Evolutionary conservation across 2,888 invertebrate genomes (phyloP), one percentile per base, ranked within the genome.

Genomic region (Conomelus anceps): DNA sequence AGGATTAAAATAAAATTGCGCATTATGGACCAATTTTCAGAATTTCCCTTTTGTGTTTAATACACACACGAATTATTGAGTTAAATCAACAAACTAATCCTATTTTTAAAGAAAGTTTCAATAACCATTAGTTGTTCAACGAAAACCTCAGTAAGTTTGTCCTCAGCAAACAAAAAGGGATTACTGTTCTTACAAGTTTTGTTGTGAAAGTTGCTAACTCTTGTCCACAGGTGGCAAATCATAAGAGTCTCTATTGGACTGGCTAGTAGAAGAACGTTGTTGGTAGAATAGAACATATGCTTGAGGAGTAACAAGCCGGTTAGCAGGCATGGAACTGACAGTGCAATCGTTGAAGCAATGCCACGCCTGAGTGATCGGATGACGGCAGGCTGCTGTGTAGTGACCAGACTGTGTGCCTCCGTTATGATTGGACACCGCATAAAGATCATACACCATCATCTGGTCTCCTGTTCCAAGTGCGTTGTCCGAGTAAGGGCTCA

Each of bases 361-460:
- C 99, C 99, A 99, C 91, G 97, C 96, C 89, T 95, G 96, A 22
- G 95, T 96, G 94, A 96, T 96, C 0, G 98, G 98, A 93, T 99
- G 98, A 93, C 97, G 97, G 94, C 98, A 98, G 93, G 97, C 97
- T 90, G 98, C 98, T 86, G 98, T 98, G 94, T 99, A 99, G 94
- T 99, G 99, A 6, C 99, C 99, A 17, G 98, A 98, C 93, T 97
- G 97, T 0, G 98, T 97, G 24, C 98, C 98, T 90, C 98, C 98
- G 94, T 94, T 98, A 94, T 99, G 99, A 94, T 98, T 98, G 92
- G 97, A 97, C 92, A 99, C 97, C 29, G 97, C 98, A 93, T 98
- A 99, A 90, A 99, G 94, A 93, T 97, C 97, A 92, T 96, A 97
- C 23, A 93, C 93, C 89, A 94, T 94, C 87, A 94, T 94, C 17